phyloP scores from a whole-genome alignment of 2,113 vertebrate genomes.

The Percopsis transmontana region DNA sequence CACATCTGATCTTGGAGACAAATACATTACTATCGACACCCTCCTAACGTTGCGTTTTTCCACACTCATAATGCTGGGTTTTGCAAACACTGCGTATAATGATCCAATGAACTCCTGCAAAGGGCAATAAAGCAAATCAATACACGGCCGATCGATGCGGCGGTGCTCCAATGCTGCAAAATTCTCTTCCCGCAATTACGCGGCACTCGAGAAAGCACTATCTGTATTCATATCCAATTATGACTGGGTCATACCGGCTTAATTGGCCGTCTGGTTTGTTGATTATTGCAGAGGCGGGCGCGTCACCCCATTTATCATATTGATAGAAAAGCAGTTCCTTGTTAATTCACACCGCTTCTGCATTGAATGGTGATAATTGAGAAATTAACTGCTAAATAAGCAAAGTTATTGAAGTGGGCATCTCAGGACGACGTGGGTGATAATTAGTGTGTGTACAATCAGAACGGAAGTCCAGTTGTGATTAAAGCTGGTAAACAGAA shows the following conservation, averaged over 20 bases:
- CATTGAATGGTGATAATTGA: slow-evolving; percentile 22
- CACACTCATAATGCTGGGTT: background rate
- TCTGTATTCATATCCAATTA: slow-evolving; percentile 43
- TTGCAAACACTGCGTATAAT: slow-evolving; percentile 20
- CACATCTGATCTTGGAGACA: background rate
- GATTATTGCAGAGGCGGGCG: slow-evolving; percentile 39
- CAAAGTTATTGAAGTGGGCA: background rate
- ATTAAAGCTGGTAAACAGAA: slow-evolving; percentile 14
- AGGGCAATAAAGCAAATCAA: slow-evolving; percentile 31
- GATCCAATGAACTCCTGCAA: slow-evolving; percentile 18
- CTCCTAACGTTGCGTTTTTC: background rate
- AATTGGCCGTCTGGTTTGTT: slow-evolving; percentile 48
- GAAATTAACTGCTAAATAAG: slow-evolving; percentile 42
- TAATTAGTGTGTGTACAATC: slow-evolving; percentile 20
- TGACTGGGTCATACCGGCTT: slow-evolving; percentile 43
- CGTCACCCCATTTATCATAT: slow-evolving; percentile 26
- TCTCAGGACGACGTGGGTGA: slow-evolving; percentile 7
- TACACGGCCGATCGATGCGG: slow-evolving; percentile 30
- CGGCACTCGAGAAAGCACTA: background rate
- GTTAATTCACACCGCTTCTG: slow-evolving; percentile 27
- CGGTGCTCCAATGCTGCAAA: slow-evolving; percentile 8
- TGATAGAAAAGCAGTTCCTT: slow-evolving; percentile 20
- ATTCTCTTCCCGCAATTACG: slow-evolving; percentile 35
- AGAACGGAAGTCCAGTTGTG: slow-evolving; percentile 19
- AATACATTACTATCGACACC: background rate